Conservation (phyloP, 2,797 vertebrate genomes). For the Malurus splendens region DNA sequence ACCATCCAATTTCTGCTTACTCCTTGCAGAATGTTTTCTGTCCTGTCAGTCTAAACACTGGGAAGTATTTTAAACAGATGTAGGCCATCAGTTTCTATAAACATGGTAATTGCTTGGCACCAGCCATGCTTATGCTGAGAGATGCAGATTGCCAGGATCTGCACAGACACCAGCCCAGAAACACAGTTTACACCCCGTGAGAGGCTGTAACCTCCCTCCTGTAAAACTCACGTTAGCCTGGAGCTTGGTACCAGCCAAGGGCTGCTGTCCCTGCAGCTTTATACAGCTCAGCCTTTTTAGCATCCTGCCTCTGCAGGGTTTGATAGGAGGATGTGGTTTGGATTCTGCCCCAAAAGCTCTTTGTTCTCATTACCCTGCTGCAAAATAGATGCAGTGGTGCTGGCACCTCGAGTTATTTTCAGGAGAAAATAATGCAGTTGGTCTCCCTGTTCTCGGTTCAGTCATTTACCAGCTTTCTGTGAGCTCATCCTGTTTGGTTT, state of each 20-base stretch:
- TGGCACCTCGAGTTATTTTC: neutral
- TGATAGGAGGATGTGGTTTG: conserved; percentile 22
- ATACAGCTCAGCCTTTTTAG: neutral
- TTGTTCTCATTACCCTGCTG: neutral
- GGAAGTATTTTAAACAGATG: conserved; percentile 72
- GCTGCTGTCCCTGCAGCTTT: neutral
- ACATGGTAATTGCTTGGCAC: conserved; percentile 73
- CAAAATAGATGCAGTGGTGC: neutral
- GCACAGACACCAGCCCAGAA: conserved; percentile 35
- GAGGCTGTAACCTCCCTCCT: conserved; percentile 14
- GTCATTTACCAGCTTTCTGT: neutral
- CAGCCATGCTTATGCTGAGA: conserved; percentile 56
- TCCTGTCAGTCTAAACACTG: conserved; percentile 68
- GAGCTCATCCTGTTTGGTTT: neutral
- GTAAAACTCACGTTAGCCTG: neutral
- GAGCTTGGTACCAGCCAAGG: conserved; percentile 19
- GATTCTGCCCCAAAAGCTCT: neutral
- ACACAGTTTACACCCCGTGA: neutral
- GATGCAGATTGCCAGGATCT: conserved; percentile 57
- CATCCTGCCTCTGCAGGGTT: neutral
- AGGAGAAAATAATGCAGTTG: neutral
- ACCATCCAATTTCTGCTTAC: conserved; percentile 50
- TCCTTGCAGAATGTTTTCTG: conserved; percentile 66
- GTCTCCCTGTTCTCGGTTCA: neutral
- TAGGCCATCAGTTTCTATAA: conserved; percentile 69